These are phyloP conservation scores for Barypeithes pellucidus DNA, from an alignment of 2,888 invertebrate genomes.

Conservation along the genomic window DNA sequence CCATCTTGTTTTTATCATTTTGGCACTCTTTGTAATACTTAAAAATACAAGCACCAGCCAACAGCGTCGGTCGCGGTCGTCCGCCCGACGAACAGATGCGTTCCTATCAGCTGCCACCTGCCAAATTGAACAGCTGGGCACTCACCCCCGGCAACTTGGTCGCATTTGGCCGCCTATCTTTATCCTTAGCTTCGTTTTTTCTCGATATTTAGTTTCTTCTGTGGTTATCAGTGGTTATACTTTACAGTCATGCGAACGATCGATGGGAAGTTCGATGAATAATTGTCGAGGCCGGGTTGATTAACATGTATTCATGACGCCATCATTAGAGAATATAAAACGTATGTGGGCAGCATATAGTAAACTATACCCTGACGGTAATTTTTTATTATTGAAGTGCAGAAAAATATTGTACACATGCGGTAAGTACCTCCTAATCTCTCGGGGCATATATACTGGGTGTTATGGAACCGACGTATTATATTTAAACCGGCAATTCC, in stretches of 20 bases:
- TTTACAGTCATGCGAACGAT: constrained; percentile 18
- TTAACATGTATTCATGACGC: constrained; percentile 11
- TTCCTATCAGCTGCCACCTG: constrained; percentile 42
- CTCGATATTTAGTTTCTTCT: constrained; percentile 3
- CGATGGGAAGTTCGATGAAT: constrained; percentile 29
- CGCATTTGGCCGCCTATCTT: constrained; percentile 3
- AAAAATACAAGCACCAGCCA: constrained; percentile 12
- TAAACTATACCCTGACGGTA: not conserved
- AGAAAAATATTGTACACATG: not conserved
- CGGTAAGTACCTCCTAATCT: too few species aligned
- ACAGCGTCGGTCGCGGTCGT: constrained; percentile 18
- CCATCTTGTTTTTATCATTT: too few species aligned
- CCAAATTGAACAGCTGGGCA: constrained; percentile 47
- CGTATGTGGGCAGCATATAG: constrained; percentile 32
- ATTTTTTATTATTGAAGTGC: not conserved
- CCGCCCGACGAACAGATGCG: constrained; percentile 39
- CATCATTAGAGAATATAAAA: constrained; percentile 9
- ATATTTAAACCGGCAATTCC: too few species aligned
- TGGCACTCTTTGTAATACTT: not conserved
- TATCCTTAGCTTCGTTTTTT: constrained; percentile 6
- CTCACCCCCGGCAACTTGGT: constrained; percentile 39
- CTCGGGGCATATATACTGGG: too few species aligned
- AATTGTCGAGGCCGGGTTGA: constrained; percentile 15
- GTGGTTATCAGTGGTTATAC: constrained; percentile 1
- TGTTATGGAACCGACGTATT: too few species aligned